Evolutionary conservation across 2,888 invertebrate genomes (phyloP).

Genomic region (Amiota communis): DNA sequence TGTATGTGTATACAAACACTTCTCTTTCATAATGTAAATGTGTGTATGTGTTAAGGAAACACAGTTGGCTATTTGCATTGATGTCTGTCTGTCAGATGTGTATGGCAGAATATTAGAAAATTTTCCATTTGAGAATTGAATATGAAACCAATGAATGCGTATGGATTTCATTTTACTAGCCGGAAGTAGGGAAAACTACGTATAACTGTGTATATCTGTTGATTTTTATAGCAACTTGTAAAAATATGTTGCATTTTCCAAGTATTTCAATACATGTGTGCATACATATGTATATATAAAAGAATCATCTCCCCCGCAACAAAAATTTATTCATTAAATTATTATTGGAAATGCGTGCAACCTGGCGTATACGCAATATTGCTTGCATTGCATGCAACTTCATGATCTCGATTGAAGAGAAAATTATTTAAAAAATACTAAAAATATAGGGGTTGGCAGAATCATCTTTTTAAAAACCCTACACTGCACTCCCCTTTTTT

Average conservation of each 20-base stretch:
- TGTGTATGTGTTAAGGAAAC: too few species aligned
- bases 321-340: not conserved
- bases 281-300: not conserved
- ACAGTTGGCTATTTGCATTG: too few species aligned
- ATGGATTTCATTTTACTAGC: not conserved
- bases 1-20: too few species aligned
- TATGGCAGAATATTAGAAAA: slow-evolving; percentile 26
- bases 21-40: too few species aligned
- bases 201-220: not conserved
- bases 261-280: slow-evolving; percentile 13
- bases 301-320: slow-evolving; percentile 29
- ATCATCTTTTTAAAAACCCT: too few species aligned
- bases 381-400: not conserved
- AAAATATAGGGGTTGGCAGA: too few species aligned
- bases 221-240: not conserved
- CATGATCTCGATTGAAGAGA: too few species aligned
- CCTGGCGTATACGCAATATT: slow-evolving; percentile 14
- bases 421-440: too few species aligned
- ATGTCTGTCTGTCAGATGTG: too few species aligned
- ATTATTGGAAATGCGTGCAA: slow-evolving; percentile 9
- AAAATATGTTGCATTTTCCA: slow-evolving; percentile 18
- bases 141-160: too few species aligned
- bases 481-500: too few species aligned
- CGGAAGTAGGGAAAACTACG: slow-evolving; percentile 6
- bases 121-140: not conserved